These are phyloP conservation scores for Phengaris arion DNA, from an alignment of 2,888 invertebrate species.

Conservation along the genomic window DNA sequence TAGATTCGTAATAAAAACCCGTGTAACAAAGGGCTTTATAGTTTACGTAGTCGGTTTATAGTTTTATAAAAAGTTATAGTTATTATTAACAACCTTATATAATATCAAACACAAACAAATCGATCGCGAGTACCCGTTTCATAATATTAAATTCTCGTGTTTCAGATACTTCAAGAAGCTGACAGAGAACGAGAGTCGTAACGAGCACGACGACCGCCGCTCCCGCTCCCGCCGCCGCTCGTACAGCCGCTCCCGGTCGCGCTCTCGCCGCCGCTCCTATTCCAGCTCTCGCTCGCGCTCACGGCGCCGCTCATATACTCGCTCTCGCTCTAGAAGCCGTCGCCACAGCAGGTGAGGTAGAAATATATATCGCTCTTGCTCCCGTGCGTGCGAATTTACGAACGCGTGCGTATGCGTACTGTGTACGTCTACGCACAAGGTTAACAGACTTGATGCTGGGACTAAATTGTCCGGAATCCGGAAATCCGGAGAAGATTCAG, in stretches of 20 bases:
- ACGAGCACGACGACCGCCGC: conserved; percentile 68
- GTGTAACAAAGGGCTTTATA: no score
- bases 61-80: no score
- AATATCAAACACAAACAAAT: no score
- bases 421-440: not conserved
- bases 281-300: conserved; percentile 46
- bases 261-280: conserved; percentile 53
- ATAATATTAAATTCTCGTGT: not conserved
- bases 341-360: conserved; percentile 44
- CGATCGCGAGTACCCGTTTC: no score
- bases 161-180: conserved; percentile 81
- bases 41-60: no score
- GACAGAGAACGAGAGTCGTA: conserved; percentile 75
- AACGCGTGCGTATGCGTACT: not conserved
- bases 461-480: no score
- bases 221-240: conserved; percentile 49
- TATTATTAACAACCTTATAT: no score
- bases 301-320: conserved; percentile 40
- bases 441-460: no score
- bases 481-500: no score
- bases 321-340: conserved; percentile 49
- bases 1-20: no score
- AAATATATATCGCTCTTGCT: conserved; percentile 40
- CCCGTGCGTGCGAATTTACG: conserved; percentile 35
- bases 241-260: conserved; percentile 54